Percentiles rank a stretch among this genome's conserved stretches.
Conservation (phyloP, 2,888 invertebrate species). For the Protodeltote pygarga region DNA sequence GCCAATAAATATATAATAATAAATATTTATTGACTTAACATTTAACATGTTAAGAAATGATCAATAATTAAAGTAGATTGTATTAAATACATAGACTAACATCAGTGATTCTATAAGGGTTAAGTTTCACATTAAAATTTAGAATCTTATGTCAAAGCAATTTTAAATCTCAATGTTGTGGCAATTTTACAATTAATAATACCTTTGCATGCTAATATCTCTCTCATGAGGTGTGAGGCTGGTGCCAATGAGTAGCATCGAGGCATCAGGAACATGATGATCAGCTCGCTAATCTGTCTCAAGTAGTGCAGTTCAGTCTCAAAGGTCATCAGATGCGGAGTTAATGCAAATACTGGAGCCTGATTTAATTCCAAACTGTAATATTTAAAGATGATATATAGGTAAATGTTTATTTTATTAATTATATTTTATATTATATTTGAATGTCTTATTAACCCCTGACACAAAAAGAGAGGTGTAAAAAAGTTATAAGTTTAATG, state of each 20-base stretch:
- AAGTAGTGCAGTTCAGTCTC: constrained; percentile 93
- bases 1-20: too few relatives aligned
- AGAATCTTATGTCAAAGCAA: too few relatives aligned
- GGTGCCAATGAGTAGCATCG: constrained; percentile 93
- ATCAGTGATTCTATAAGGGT: too few relatives aligned
- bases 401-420: background rate
- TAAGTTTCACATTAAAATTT: background rate
- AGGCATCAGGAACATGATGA: constrained; percentile 93
- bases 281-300: constrained; percentile 93
- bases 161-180: too few relatives aligned
- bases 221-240: constrained; percentile 92
- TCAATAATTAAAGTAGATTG: too few relatives aligned
- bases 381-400: constrained; percentile 3
- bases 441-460: background rate
- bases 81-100: too few relatives aligned
- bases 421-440: background rate
- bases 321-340: constrained; percentile 90
- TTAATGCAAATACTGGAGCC: constrained; percentile 90
- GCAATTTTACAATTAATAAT: constrained; percentile 43
- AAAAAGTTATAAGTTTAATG: too few relatives aligned
- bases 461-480: too few relatives aligned
- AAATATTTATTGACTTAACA: too few relatives aligned
- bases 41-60: too few relatives aligned
- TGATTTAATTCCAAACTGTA: constrained; percentile 88
- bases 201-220: constrained; percentile 95